phyloP scores from a whole-genome alignment of 2,888 invertebrate species.

The Cryptosula pallasiana region DNA sequence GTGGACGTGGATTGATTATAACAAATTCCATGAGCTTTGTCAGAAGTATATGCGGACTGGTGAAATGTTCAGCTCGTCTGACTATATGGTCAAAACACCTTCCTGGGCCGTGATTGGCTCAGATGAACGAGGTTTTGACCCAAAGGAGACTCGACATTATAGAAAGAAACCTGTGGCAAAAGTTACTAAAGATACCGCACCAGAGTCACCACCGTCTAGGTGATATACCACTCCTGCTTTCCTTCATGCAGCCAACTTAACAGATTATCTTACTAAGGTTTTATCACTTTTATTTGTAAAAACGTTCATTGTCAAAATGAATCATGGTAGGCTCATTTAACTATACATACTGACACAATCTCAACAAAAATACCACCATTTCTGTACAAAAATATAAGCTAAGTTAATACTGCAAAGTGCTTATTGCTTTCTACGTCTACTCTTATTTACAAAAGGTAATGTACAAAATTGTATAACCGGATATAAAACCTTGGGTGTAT shows the following conservation, averaged over 20 bases:
- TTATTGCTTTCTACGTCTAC: not conserved
- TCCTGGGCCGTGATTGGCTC: slow-evolving; percentile 59
- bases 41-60: slow-evolving; percentile 45
- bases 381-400: slow-evolving; percentile 16
- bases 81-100: slow-evolving; percentile 58
- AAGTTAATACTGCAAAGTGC: slow-evolving; percentile 7
- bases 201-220: not conserved
- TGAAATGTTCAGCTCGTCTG: slow-evolving; percentile 55
- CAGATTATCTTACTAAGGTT: no score
- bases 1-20: slow-evolving; percentile 62
- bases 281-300: not conserved
- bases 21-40: slow-evolving; percentile 56
- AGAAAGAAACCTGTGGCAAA: slow-evolving; percentile 36
- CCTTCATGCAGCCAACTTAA: no score
- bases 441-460: not conserved
- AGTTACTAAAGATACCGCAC: not conserved
- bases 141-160: slow-evolving; percentile 55
- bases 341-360: not conserved
- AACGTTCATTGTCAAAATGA: not conserved
- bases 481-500: no score
- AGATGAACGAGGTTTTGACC: slow-evolving; percentile 59
- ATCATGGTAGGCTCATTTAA: no score
- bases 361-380: not conserved
- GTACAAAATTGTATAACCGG: no score
- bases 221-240: no score